These are phyloP conservation scores for Dendroctonus ponderosae DNA, from an alignment of 1,140 invertebrate genomes.

Conservation along the genomic window DNA sequence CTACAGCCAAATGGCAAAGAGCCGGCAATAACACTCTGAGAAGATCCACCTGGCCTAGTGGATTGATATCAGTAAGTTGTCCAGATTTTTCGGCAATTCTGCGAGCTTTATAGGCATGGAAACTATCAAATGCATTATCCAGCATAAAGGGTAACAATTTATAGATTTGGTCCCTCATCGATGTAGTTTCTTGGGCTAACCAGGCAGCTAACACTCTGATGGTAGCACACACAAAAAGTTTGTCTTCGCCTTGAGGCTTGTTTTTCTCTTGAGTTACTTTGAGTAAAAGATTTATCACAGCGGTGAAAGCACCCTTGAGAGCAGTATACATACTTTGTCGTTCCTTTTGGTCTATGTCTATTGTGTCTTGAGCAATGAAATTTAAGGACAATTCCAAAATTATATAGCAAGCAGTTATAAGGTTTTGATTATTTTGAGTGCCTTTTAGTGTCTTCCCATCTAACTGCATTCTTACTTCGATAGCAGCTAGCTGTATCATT, in stretches of 20 bases:
- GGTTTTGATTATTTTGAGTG: slow-evolving; percentile 69
- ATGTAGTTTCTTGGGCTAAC: slow-evolving; percentile 89
- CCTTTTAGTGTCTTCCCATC: slow-evolving; percentile 82
- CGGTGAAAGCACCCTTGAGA: slow-evolving; percentile 85
- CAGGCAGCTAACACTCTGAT: slow-evolving; percentile 82
- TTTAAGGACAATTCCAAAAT: slow-evolving; percentile 79
- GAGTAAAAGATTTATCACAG: slow-evolving; percentile 72
- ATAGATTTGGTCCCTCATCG: slow-evolving; percentile 80
- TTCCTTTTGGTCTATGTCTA: slow-evolving; percentile 85
- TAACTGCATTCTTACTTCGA: slow-evolving; percentile 89
- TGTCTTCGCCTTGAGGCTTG: slow-evolving; percentile 59
- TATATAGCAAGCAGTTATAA: slow-evolving; percentile 79
- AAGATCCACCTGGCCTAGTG: slow-evolving; percentile 67
- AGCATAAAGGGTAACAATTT: slow-evolving; percentile 76
- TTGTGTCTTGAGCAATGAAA: slow-evolving; percentile 76
- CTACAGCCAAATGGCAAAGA: slow-evolving; percentile 85
- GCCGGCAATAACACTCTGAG: slow-evolving; percentile 81
- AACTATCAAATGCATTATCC: slow-evolving; percentile 76
- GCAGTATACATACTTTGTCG: slow-evolving; percentile 86
- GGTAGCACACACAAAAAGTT: slow-evolving; percentile 77
- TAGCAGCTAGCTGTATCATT: slow-evolving; percentile 80
- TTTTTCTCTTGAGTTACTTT: slow-evolving; percentile 72
- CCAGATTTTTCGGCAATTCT: slow-evolving; percentile 64
- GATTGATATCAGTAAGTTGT: slow-evolving; percentile 57
- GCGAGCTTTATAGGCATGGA: slow-evolving; percentile 66